A percentile compares a stretch with the other conserved stretches of the same genome.
Evolutionary conservation across 2,888 invertebrate genomes (phyloP).

Genomic region (Troilus luridus): DNA sequence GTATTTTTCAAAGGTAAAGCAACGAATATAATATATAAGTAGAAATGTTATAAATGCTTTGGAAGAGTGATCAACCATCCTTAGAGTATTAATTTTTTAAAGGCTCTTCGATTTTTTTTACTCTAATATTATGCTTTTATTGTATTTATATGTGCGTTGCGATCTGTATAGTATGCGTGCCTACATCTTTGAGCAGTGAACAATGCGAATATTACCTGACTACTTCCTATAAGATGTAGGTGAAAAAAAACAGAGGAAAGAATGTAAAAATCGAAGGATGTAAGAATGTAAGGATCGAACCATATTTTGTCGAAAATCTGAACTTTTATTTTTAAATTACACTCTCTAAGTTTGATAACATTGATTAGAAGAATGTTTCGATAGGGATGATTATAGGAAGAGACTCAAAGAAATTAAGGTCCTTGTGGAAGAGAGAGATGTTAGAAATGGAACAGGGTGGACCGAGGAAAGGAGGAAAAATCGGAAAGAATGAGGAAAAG

Average conservation of each 20-base stretch:
- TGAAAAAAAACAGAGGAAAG: not conserved
- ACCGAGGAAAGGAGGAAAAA: too few relatives aligned
- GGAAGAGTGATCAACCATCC: not conserved
- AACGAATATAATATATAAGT: too few relatives aligned
- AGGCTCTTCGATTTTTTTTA: conserved; percentile 19
- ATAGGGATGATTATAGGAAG: too few relatives aligned
- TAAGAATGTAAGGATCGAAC: not conserved
- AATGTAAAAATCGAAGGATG: not conserved
- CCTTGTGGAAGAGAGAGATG: too few relatives aligned
- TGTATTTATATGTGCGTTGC: not conserved
- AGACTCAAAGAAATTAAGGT: too few relatives aligned
- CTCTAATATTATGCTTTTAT: not conserved
- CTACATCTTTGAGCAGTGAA: not conserved
- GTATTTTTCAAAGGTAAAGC: too few relatives aligned
- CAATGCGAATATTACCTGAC: not conserved
- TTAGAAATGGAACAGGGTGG: too few relatives aligned
- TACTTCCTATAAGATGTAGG: not conserved
- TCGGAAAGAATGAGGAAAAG: too few relatives aligned
- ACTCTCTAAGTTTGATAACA: too few relatives aligned
- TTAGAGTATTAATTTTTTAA: not conserved
- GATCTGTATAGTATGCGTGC: not conserved
- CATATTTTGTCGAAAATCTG: not conserved
- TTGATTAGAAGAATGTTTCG: too few relatives aligned
- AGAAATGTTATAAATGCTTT: not conserved
- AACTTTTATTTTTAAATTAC: not conserved